Percentiles rank a stretch among this genome's conserved stretches.
phyloP scores from a whole-genome alignment of 2,888 invertebrate genomes.

The Abrostola tripartita region DNA sequence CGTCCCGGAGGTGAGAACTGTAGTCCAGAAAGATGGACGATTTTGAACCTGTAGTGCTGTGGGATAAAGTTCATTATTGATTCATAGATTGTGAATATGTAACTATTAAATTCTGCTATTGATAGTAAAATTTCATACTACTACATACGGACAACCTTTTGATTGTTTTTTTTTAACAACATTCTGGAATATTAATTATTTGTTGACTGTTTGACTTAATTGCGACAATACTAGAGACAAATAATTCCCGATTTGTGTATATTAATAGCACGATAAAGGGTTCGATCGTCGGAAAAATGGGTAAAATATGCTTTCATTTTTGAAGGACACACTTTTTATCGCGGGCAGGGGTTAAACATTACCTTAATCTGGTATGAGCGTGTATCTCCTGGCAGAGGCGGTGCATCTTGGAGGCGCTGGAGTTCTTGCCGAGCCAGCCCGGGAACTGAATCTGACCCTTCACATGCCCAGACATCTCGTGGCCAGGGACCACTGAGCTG shows the following conservation, averaged over 20 bases:
- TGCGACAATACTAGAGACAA: no score
- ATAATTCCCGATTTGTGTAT: no score
- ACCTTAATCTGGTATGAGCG: constrained; percentile 95
- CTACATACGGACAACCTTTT: no score
- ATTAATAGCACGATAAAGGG: no score
- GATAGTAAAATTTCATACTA: no score
- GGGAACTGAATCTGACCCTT: constrained; percentile 96
- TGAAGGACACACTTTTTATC: no score
- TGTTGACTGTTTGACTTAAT: no score
- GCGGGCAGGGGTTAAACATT: constrained; percentile 35
- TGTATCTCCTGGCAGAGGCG: constrained; percentile 95
- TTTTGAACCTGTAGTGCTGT: constrained; percentile 93
- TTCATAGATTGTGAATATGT: neutral
- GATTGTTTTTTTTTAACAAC: no score
- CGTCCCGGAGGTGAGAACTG: constrained; percentile 92
- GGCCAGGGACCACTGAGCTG: constrained; percentile 97
- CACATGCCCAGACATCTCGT: constrained; percentile 94
- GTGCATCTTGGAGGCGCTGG: constrained; percentile 93
- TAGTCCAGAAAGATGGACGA: constrained; percentile 96
- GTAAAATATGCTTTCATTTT: no score
- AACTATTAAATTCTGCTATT: neutral
- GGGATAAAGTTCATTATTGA: constrained; percentile 44
- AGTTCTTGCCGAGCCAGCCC: constrained; percentile 98
- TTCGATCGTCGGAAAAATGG: no score
- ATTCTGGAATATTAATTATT: no score